Conservation (phyloP, 2,797 vertebrate species). For the Protosalanx chinensis region DNA sequence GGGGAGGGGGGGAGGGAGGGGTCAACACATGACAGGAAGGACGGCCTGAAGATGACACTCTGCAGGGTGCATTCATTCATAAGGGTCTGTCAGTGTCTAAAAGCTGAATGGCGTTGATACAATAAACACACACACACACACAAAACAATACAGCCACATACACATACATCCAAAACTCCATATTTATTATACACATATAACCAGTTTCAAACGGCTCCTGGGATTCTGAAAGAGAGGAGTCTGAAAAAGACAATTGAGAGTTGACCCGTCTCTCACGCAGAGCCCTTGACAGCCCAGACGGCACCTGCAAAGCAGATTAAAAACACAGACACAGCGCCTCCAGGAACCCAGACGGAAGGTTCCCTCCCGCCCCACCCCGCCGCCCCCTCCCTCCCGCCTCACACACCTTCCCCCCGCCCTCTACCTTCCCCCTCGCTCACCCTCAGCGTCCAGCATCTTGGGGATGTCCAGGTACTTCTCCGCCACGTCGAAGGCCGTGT, state of each 20-base stretch:
- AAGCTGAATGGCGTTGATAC: background rate
- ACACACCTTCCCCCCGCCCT: background rate
- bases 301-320: background rate
- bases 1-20: constrained; percentile 4
- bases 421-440: constrained; percentile 61
- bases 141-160: constrained; percentile 3
- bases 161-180: background rate
- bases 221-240: too few relatives aligned
- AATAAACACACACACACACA: constrained; percentile 18
- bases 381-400: background rate
- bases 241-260: too few relatives aligned
- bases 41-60: background rate
- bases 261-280: background rate
- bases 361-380: background rate
- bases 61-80: background rate
- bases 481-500: constrained; percentile 92
- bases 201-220: background rate
- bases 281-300: background rate
- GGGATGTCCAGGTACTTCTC: constrained; percentile 94
- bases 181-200: background rate
- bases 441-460: constrained; percentile 97
- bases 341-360: background rate
- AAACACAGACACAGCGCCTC: background rate
- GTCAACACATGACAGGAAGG: background rate
- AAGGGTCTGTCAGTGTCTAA: background rate